Evolutionary conservation across 2,113 vertebrate genomes (phyloP), one percentile per base, ranked within the genome.

Genomic region (Menura novaehollandiae): DNA sequence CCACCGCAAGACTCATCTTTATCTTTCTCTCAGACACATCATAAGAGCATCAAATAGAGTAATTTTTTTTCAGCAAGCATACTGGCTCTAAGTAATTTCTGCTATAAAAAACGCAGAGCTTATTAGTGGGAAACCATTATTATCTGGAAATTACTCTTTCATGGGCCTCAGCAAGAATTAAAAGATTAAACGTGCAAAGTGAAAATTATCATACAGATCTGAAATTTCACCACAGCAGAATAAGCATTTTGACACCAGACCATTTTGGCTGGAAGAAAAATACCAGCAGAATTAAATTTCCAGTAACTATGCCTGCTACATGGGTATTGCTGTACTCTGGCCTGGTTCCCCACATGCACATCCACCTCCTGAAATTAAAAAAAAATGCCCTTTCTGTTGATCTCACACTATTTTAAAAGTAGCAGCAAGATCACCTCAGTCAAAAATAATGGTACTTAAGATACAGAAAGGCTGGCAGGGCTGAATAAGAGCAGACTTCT

Each of bases 111-210:
- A 41, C 0, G 0, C 9, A 8, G 37, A 80, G 35, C 72, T 90
- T 68, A 86, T 91, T 93, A 90, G 72, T 24, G 19, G 41, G 35
- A 95, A 96, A 78, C 26, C 51, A 90, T 85, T 90, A 85, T 90
- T 88, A 93, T 79, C 71, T 76, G 58, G 21, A 93, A 96, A 94
- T 90, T 92, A 58, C 77, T 85, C 66, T 71, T 91, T 91, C 78
- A 58, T 37, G 72, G 53, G 62, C 53, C 46, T 87, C 69, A 69
- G 52, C 35, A 86, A 92, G 78, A 93, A 94, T 88, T 91, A 95
- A 93, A 82, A 85, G 51, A 91, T 91, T 93, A 90, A 91, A 79
- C 2, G 7, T 8, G 26, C 67, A 68, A 94, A 96, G 81, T 83
- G 58, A 83, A 91, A 92, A 93, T 88, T 85, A 97, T 91, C 74